Evolutionary conservation across 1,140 invertebrate genomes (phyloP).

Genomic region (Drosophila repleta): DNA sequence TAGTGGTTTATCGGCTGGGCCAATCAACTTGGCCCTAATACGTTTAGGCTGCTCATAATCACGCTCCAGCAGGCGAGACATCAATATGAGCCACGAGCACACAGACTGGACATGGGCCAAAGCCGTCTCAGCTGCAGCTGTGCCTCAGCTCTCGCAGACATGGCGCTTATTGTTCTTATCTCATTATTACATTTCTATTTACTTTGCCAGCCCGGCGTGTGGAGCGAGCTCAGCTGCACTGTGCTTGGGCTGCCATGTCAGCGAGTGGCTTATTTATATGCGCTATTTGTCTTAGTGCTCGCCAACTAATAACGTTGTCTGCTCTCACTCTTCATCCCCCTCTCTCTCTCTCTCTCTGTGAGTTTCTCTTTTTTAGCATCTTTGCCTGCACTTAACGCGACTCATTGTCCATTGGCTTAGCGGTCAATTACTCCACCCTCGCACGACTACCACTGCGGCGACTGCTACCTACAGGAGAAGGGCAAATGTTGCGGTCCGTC

Average conservation of each 20-base stretch:
- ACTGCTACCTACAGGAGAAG: conserved; percentile 20
- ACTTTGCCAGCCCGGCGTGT: conserved; percentile 46
- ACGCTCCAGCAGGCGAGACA: conserved; percentile 74
- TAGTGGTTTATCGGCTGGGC: conserved; percentile 60
- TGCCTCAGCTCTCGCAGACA: conserved; percentile 29
- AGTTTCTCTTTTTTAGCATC: conserved; percentile 19
- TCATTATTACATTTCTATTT: conserved; percentile 81
- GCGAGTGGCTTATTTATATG: conserved; percentile 75
- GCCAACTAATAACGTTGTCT: conserved; percentile 69
- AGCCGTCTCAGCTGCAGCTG: conserved; percentile 11
- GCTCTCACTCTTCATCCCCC: conserved; percentile 6
- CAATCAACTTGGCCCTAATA: conserved; percentile 71
- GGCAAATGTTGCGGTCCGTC: conserved; percentile 36
- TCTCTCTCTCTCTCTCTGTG: conserved; percentile 8
- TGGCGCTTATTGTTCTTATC: conserved; percentile 75
- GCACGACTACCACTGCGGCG: too few relatives aligned
- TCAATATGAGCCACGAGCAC: conserved; percentile 45
- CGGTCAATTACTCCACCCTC: conserved; percentile 22
- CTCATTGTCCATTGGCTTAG: conserved; percentile 48
- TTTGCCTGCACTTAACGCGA: conserved; percentile 50
- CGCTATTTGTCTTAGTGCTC: conserved; percentile 74
- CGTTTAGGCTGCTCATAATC: conserved; percentile 80
- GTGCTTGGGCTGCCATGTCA: conserved; percentile 15
- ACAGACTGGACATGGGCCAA: conserved; percentile 20
- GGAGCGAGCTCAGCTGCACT: not conserved